These are phyloP conservation scores for Chironomus tepperi DNA, from an alignment of 1,140 invertebrate genomes.

Conservation along the genomic window DNA sequence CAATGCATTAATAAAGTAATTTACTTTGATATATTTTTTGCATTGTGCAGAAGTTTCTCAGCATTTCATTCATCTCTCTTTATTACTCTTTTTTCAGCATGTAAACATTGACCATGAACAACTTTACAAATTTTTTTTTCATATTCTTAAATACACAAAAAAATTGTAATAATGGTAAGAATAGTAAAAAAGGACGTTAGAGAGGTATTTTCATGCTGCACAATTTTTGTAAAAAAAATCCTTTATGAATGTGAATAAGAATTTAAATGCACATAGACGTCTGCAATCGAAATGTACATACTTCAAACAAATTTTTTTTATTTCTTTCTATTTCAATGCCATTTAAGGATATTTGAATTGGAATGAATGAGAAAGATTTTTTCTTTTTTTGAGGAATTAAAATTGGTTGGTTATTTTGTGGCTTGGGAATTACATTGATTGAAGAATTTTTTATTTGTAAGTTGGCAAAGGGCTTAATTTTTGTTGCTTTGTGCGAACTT, in stretches of 20 bases:
- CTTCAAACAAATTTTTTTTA: background rate
- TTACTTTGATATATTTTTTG: too few relatives aligned
- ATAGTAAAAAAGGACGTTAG: background rate
- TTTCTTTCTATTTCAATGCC: too few relatives aligned
- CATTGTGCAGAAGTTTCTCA: background rate
- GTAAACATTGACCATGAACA: conserved; percentile 12
- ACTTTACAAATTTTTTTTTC: background rate
- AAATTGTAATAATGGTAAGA: background rate
- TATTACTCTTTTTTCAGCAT: background rate
- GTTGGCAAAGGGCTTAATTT: too few relatives aligned
- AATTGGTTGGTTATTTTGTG: too few relatives aligned
- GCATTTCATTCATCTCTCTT: background rate
- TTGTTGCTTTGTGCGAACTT: too few relatives aligned
- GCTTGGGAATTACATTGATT: too few relatives aligned
- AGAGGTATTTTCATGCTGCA: background rate
- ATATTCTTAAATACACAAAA: background rate
- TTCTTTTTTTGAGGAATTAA: too few relatives aligned
- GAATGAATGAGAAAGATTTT: too few relatives aligned
- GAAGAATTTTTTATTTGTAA: too few relatives aligned
- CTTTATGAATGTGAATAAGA: background rate
- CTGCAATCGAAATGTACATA: background rate
- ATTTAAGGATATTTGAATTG: too few relatives aligned
- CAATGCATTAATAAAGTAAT: too few relatives aligned
- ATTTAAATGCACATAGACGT: background rate
- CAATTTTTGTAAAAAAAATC: background rate